Evolutionary conservation across 2,888 invertebrate genomes (phyloP), one percentile per base, ranked within the genome.

Genomic region (Campoletis raptor): DNA sequence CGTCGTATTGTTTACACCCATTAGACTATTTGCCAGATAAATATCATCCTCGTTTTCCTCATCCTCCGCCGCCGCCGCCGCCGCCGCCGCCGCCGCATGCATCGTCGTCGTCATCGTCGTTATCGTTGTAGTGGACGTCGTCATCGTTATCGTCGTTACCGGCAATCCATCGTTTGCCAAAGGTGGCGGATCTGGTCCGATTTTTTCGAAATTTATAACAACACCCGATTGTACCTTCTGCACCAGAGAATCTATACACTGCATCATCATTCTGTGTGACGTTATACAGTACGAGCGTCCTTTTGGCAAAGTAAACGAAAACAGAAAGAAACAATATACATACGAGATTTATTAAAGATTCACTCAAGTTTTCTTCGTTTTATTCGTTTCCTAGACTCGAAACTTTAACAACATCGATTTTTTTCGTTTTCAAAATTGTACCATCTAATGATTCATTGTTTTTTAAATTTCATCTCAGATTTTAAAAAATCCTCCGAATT

Each of bases 211-310:
- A 95, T 99, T 98, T 86, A 99, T 97, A 36, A 99, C 99, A 64
- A 99, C 99, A 0, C 99, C 99, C 89, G 98, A 98, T 94, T 99
- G 99, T 54, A 99, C 98, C 95, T 99, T 99, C 94, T 98, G 98
- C 18, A 99, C 99, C 76, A 99, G 95, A 92, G 98, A 99, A 94
- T 99, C 99, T 89, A 99, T 97, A 93, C 99, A 99, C 93, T 98
- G 98, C 96, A 98, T 98, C 93, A 99, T 95, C 96, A 98, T 98
- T 87, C 99, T 96, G 92, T 99, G 99, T 0, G 98, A 98, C 42
- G 98, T 98, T 87, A 99, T 98, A 91, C 98, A 97, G 95, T 99
- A 99, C 0, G 99, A 99, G 70, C 99, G 97, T 87, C 99, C 97
- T 97, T 67, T 64, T 42, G 30, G 21, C 18, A 83, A 64, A 48